Base-by-base conservation (phyloP, 2,888 invertebrate species). In the Pantelozetes paolii region DNA sequence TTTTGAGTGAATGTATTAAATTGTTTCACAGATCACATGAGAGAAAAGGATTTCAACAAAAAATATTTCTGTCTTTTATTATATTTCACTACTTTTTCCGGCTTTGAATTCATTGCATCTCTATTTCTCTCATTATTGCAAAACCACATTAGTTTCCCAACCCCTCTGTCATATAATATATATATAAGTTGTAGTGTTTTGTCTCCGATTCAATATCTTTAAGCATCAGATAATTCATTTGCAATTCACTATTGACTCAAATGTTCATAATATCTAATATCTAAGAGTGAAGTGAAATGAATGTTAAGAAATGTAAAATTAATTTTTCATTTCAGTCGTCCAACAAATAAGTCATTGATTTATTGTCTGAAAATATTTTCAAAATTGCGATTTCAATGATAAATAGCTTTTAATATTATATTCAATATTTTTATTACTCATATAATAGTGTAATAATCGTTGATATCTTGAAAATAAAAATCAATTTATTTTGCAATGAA, bases 301-400 rank as follows among this genome's bases (percentile, higher is more conserved):
- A 11, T 18, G 45, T 3, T 3, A 50, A n/a, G 45, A 50, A 50
- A 50, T 20, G 20, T 50, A n/a, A 50, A 50, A 50, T 50, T 50
- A 50, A 50, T 50, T 50, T 50, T 50, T 8, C 8, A 20, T 50
- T 50, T n/a, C 50, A 50, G 6, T 50, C 50, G 20, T 20, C 50
- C 50, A 50, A 50, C 50, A 50, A 50, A 50, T 50, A 50, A 50
- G 50, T 20, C 50, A 50, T 50, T 20, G 8, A 50, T 50, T 50
- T 50, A n/a, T 50, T 50, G 50, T 50, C 50, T 20, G 50, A 50
- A 50, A 9, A 50, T 50, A 50, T 50, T 50, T 50, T n/a, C n/a
- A 50, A 50, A 50, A 50, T 50, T 50, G 50, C 50, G 15, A 20
- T 20, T 50, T 50, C 50, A 50, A 50, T 50, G 50, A 50, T 50